phyloP scores from a whole-genome alignment of 2,888 invertebrate genomes.

The Nomada fucata region DNA sequence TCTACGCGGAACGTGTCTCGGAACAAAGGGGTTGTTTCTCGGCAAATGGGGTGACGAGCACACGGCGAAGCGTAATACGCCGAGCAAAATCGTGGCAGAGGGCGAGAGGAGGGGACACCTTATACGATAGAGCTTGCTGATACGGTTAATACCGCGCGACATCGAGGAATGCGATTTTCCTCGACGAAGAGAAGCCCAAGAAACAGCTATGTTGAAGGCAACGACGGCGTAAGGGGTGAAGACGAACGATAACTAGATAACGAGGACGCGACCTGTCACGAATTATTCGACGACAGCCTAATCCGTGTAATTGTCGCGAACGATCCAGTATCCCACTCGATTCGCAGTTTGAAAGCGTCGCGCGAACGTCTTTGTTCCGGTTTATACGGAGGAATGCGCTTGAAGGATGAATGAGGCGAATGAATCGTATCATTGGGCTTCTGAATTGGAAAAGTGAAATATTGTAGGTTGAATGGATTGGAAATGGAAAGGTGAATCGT shows the following conservation, averaged over 20 bases:
- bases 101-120: constrained; percentile 11
- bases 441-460: too few species aligned
- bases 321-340: constrained; percentile 22
- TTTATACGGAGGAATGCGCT: too few species aligned
- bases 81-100: constrained; percentile 45
- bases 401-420: too few species aligned
- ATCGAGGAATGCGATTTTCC: constrained; percentile 66
- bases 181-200: constrained; percentile 51
- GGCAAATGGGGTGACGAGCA: constrained; percentile 55
- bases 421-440: too few species aligned
- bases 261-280: constrained; percentile 11
- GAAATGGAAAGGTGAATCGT: too few species aligned
- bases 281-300: constrained; percentile 58
- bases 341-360: neutral
- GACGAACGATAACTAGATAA: constrained; percentile 63
- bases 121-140: constrained; percentile 58
- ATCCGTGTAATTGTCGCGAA: constrained; percentile 44
- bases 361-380: neutral
- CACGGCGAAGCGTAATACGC: constrained; percentile 55
- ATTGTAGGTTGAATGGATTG: too few species aligned
- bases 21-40: constrained; percentile 64
- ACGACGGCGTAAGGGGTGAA: constrained; percentile 21
- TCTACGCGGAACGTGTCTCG: constrained; percentile 56
- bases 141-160: constrained; percentile 64
- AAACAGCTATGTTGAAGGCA: constrained; percentile 44